A percentile compares a stretch with the other conserved stretches of the same genome.
Conservation (phyloP, 2,888 invertebrate species). For the Drosophila subsilvestris region DNA sequence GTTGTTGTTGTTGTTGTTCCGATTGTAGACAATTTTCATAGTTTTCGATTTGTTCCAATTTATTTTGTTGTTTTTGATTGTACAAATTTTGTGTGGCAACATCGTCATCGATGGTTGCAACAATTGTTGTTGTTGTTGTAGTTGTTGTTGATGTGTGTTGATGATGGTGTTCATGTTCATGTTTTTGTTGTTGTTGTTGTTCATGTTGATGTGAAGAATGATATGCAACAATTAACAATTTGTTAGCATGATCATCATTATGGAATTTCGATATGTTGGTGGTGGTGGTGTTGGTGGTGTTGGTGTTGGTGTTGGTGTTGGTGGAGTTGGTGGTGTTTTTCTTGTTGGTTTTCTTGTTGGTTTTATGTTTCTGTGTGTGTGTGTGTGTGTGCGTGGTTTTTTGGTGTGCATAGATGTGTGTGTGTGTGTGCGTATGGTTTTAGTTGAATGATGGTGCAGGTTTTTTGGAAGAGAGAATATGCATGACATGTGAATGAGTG, state of each 20-base stretch:
- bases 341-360: slow-evolving; percentile 32
- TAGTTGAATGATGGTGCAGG: slow-evolving; percentile 30
- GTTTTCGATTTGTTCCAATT: slow-evolving; percentile 83
- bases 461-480: slow-evolving; percentile 52
- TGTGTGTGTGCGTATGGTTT: not conserved
- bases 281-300: slow-evolving; percentile 42
- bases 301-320: slow-evolving; percentile 37
- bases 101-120: slow-evolving; percentile 54
- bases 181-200: slow-evolving; percentile 61
- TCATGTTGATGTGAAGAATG: slow-evolving; percentile 79
- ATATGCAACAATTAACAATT: slow-evolving; percentile 81
- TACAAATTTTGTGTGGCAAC: slow-evolving; percentile 80
- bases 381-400: slow-evolving; percentile 7
- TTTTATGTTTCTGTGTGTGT: slow-evolving; percentile 38
- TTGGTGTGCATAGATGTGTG: not conserved
- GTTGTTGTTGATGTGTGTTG: slow-evolving; percentile 58
- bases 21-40: slow-evolving; percentile 80
- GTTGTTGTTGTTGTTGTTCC: slow-evolving; percentile 67
- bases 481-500: slow-evolving; percentile 23
- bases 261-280: slow-evolving; percentile 50
- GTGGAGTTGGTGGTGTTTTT: slow-evolving; percentile 41
- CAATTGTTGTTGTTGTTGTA: slow-evolving; percentile 61
- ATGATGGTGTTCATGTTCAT: slow-evolving; percentile 38
- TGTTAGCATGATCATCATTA: slow-evolving; percentile 78
- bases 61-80: slow-evolving; percentile 81